Conservation (phyloP, 2,113 vertebrate species). For the Nyctereutes procyonoides region DNA sequence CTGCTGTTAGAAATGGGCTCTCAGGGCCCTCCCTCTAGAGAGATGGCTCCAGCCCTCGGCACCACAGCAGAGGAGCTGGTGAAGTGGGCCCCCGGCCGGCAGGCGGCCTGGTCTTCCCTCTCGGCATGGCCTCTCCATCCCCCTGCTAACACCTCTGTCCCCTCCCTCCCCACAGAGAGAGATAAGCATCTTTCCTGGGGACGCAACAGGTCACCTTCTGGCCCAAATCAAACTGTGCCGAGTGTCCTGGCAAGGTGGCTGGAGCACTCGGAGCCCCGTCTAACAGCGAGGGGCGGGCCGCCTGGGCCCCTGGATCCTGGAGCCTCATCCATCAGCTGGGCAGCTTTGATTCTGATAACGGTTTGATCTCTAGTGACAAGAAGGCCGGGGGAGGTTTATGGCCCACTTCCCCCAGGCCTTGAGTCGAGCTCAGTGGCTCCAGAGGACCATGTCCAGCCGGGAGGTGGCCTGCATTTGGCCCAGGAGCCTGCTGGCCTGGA, state of each 20-base stretch:
- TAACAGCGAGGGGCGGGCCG: conserved; percentile 72
- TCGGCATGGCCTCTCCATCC: not conserved
- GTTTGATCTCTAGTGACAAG: conserved; percentile 46
- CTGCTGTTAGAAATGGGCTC: not conserved
- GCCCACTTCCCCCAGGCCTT: conserved; percentile 50
- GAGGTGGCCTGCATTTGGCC: conserved; percentile 18
- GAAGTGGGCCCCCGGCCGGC: fast-evolving
- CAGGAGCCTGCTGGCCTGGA: not conserved
- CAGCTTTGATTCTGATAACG: conserved; percentile 83
- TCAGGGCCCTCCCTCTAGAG: not conserved
- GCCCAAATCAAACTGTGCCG: not conserved
- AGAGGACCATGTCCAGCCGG: not conserved
- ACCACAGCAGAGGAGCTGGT: not conserved
- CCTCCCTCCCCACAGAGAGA: conserved; percentile 57
- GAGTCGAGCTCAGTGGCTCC: conserved; percentile 18
- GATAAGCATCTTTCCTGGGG: conserved; percentile 69
- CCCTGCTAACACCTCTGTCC: not conserved
- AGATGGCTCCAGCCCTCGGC: not conserved
- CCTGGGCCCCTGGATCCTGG: conserved; percentile 53
- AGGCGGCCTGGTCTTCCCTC: not conserved
- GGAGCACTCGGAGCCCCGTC: not conserved
- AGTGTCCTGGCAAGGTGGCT: not conserved
- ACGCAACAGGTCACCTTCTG: not conserved
- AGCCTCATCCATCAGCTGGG: conserved; percentile 60
- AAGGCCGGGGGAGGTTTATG: conserved; percentile 72